A percentile compares a stretch with the other conserved stretches of the same genome.
These are phyloP conservation scores for Sarcophaga caerulescens DNA, from an alignment of 2,888 invertebrate species.

Conservation along the genomic window DNA sequence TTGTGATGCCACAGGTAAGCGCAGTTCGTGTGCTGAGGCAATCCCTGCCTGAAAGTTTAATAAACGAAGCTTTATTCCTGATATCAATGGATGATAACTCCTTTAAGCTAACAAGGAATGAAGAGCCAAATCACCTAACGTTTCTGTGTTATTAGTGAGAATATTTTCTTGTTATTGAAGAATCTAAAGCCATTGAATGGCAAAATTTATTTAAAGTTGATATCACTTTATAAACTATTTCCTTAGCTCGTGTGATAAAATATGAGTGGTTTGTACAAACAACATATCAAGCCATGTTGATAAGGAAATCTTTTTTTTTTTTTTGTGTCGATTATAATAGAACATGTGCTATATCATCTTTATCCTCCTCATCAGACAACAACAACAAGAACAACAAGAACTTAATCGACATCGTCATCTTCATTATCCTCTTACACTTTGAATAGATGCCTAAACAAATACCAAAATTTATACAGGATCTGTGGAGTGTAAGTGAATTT, in stretches of 20 bases:
- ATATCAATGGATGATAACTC: too few species aligned
- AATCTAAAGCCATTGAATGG: too few species aligned
- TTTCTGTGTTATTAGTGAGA: too few species aligned
- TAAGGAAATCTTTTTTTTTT: constrained; percentile 56
- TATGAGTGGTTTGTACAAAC: constrained; percentile 44
- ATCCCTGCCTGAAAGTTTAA: too few species aligned
- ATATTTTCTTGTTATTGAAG: too few species aligned
- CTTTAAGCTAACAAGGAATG: too few species aligned
- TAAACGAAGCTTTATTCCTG: too few species aligned
- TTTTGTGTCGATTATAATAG: not conserved
- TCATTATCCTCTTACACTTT: constrained; percentile 62
- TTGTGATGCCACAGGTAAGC: too few species aligned
- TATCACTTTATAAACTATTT: constrained; percentile 27
- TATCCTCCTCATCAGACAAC: constrained; percentile 32
- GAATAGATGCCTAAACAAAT: constrained; percentile 17
- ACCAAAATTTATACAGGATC: not conserved
- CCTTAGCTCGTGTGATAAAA: constrained; percentile 58
- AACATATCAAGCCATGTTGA: constrained; percentile 54
- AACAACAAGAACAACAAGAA: constrained; percentile 29
- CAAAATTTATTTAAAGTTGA: not conserved
- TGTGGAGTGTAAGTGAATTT: constrained; percentile 60
- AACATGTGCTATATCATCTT: constrained; percentile 65
- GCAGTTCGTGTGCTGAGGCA: too few species aligned
- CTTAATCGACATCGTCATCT: constrained; percentile 20
- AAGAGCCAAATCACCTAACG: too few species aligned